These are phyloP conservation scores for Ornithorhynchus anatinus DNA, from an alignment of 2,113 vertebrate genomes.

Conservation along the genomic window DNA sequence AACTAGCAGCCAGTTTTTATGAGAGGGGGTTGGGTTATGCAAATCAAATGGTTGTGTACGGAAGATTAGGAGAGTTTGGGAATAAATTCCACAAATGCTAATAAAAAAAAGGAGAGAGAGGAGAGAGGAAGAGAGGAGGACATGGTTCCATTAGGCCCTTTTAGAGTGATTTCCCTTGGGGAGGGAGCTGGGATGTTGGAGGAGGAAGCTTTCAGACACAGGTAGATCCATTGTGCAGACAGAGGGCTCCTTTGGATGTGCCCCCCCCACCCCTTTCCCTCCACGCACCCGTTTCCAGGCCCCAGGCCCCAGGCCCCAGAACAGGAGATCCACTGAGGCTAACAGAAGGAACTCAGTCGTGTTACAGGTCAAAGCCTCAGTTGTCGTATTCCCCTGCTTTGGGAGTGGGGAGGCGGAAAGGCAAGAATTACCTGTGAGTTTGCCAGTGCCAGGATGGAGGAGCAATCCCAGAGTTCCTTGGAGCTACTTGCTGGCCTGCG, in stretches of 20 bases:
- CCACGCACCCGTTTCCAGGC: background rate
- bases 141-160: constrained; percentile 94
- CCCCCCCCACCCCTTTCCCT: constrained; percentile 43
- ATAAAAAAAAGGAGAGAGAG: constrained; percentile 78
- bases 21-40: constrained; percentile 99
- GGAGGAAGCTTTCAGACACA: constrained; percentile 66
- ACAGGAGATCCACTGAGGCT: background rate
- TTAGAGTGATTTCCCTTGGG: constrained; percentile 88
- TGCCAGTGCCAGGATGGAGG: too few species aligned
- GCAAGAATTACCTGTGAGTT: too few species aligned
- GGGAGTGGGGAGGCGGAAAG: too few species aligned
- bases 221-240: constrained; percentile 67
- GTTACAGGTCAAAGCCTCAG: background rate
- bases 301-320: background rate
- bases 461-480: background rate
- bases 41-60: constrained; percentile 99
- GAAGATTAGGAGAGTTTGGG: constrained; percentile 99
- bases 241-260: constrained; percentile 54
- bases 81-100: constrained; percentile 99
- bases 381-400: background rate
- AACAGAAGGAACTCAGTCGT: background rate
- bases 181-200: constrained; percentile 35
- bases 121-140: constrained; percentile 77
- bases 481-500: too few species aligned
- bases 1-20: constrained; percentile 99